Evolutionary conservation across 2,888 invertebrate genomes (phyloP), one percentile per base, ranked within the genome.

Genomic region (Papilio gigon): DNA sequence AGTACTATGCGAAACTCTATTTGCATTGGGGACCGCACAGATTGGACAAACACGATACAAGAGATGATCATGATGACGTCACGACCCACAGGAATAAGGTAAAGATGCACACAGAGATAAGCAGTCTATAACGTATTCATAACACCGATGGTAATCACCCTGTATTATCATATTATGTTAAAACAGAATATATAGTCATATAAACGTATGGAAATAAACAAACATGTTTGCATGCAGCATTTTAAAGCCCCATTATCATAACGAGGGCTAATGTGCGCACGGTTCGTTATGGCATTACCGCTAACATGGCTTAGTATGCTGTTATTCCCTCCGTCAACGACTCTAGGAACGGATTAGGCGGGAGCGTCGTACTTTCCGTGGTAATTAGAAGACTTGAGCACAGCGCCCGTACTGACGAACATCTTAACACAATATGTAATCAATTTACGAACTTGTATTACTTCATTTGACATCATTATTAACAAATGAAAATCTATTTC

Each of bases 321-420:
- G 30, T 12, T 35, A 12, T 59, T 25, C 27, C 61, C 42, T 25
- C 8, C 17, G 40, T 61, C 40, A 42, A 61, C 42, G 27, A 61
- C 42, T 42, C 40, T 42, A 14, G 22, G 37, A 60, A 60, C 61
- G 42, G 25, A 61, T 61, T 61, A 61, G 9, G 14, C 35, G 42
- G 40, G 40, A 37, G n/a, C 27, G 22, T 61, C 27, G 9, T 61
- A 61, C 25, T 37, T 50, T 42, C 25, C n/a, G 14, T 27, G 42
- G 30, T 42, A 61, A 61, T 61, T 42, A 61, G 27, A 17, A 61
- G 61, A 14, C 27, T 61, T 61, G 27, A 27, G 25, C 27, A 61
- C 42, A 25, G 25, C 27, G 42, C 9, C 9, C 22, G 20, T 58
- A 35, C 35, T 20, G 9, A 12, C n/a, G 20, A 58, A 33, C 17